Evolutionary conservation across 2,888 invertebrate genomes (phyloP), one percentile per base, ranked within the genome.

Genomic region (Rhaphigaster nebulosa): DNA sequence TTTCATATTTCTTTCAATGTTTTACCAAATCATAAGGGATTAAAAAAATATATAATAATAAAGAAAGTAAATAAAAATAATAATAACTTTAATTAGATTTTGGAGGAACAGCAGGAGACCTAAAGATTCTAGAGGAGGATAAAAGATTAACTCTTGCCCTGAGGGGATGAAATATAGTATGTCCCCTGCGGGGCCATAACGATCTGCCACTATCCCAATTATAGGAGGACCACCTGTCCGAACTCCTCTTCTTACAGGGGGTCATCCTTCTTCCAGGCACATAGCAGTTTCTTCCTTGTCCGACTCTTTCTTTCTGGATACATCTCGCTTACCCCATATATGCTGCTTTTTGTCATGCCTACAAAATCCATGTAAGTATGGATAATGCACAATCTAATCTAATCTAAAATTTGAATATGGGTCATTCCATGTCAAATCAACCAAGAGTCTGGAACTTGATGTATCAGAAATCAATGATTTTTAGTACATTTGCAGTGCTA

Each of bases 141-240:
- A 38, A 76, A 76, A 76, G 70, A 76, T 76, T 76, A 76, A 76
- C 70, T 76, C 70, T 76, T 76, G 34, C 20, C 26, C 38, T 20
- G 70, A 76, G 70, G 70, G 38, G 70, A 76, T 76, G 70, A 76
- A 76, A 76, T 76, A 76, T 76, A 76, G 70, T 76, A 76, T 18
- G n/a, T 20, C 80, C 45, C 80, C 80, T 12, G 41, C 15, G 80
- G 76, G 80, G 45, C 84, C 45, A 45, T 84, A 84, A 84, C 84
- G 84, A 84, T 84, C 45, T 84, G 84, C 84, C 84, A 84, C 84
- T 38, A 45, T n/a, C 84, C 84, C 84, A 84, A 84, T 84, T 84
- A 84, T 84, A 84, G 84, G 45, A 76, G 84, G n/a, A 50, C 84
- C 84, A 84, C 84, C 84, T 84, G 84, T 84, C 84, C 84, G 41